Conservation (phyloP, 2,113 vertebrate species). For the Chaenogobius annularis region DNA sequence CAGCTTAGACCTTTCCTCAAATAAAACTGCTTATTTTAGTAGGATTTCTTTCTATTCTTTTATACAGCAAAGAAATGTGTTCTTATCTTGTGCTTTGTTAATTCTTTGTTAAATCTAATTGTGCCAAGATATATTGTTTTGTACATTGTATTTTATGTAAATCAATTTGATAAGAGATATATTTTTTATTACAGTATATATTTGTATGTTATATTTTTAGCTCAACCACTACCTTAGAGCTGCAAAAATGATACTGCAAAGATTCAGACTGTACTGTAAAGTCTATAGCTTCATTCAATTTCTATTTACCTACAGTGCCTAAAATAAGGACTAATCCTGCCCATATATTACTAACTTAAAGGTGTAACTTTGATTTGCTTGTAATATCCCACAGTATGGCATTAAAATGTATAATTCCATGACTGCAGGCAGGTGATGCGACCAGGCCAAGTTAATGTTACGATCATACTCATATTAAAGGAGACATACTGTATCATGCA, state of each 20-base stretch:
- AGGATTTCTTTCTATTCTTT: background rate
- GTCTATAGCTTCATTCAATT: too few species aligned
- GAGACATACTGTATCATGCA: too few species aligned
- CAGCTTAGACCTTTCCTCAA: slow-evolving; percentile 20
- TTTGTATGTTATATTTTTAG: background rate
- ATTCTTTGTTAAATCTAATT: background rate
- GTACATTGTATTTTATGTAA: background rate
- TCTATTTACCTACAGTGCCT: background rate
- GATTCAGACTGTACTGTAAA: background rate
- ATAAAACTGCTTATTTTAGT: slow-evolving; percentile 1
- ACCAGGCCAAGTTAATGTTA: too few species aligned
- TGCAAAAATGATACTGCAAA: background rate
- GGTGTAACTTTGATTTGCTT: background rate
- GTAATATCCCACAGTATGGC: too few species aligned
- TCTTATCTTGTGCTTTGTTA: background rate
- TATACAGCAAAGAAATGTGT: background rate
- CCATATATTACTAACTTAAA: background rate
- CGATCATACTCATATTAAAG: too few species aligned
- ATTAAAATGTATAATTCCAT: too few species aligned
- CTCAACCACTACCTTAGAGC: background rate
- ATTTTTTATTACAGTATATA: slow-evolving; percentile 1
- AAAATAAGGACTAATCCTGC: background rate
- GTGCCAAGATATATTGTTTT: background rate
- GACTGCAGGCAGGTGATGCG: too few species aligned
- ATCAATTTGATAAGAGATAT: background rate